Percentiles rank a stretch among this genome's conserved stretches.
Evolutionary conservation across 2,797 vertebrate species (phyloP).

Genomic region (Scleropages formosus): DNA sequence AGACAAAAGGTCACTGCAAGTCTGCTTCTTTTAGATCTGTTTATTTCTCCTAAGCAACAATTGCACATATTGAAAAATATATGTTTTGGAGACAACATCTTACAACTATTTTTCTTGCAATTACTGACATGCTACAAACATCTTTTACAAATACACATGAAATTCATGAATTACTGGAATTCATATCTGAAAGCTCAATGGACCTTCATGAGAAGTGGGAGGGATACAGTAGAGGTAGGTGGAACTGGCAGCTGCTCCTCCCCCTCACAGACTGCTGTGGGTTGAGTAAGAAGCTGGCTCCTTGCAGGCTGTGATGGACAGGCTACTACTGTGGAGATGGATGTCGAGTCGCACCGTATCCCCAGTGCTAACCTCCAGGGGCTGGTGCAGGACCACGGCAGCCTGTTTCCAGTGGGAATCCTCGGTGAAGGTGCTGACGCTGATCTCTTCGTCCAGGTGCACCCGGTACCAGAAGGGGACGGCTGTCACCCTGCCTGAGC

Average conservation of each 20-base stretch:
- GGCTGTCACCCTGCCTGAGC: conserved; percentile 81
- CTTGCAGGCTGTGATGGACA: conserved; percentile 76
- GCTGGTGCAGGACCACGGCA: conserved; percentile 82
- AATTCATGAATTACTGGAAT: too few species aligned
- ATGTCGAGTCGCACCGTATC: conserved; percentile 78
- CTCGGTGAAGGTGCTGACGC: conserved; percentile 78
- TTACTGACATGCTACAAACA: not conserved
- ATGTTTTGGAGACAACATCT: conserved; percentile 18
- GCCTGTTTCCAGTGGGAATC: conserved; percentile 96
- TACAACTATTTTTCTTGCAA: conserved; percentile 2
- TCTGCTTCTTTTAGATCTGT: not conserved
- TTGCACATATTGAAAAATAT: conserved; percentile 15
- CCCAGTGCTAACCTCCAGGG: conserved; percentile 74
- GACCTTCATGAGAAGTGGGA: too few species aligned
- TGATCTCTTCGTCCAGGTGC: conserved; percentile 77
- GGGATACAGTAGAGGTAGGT: too few species aligned
- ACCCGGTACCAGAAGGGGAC: conserved; percentile 97
- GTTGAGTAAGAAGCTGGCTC: not conserved
- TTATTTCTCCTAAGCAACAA: not conserved
- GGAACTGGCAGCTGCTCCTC: too few species aligned
- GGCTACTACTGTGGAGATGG: conserved; percentile 86
- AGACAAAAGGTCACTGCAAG: not conserved
- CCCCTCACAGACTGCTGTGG: not conserved
- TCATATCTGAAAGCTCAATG: not conserved
- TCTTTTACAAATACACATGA: too few species aligned